These are phyloP conservation scores for Drosophila sordidapex DNA, from an alignment of 2,888 invertebrate genomes.

Conservation along the genomic window DNA sequence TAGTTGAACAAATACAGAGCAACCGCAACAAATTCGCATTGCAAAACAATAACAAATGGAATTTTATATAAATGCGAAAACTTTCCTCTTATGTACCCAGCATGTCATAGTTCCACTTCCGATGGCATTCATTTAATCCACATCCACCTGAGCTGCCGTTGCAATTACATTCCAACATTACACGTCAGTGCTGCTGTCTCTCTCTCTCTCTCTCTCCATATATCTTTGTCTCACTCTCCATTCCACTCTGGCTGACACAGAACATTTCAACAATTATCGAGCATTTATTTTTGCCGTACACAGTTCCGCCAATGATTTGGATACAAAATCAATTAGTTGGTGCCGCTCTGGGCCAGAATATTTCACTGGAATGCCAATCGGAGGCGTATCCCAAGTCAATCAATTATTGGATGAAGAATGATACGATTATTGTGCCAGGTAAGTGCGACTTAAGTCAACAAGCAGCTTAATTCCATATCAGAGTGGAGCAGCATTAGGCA, in stretches of 20 bases:
- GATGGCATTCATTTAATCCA: slow-evolving; percentile 34
- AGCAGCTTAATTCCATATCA: neutral
- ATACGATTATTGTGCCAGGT: slow-evolving; percentile 88
- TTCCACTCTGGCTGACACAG: neutral
- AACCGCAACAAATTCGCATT: slow-evolving; percentile 55
- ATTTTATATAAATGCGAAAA: slow-evolving; percentile 60
- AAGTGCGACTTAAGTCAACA: slow-evolving; percentile 51
- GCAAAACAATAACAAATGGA: slow-evolving; percentile 58
- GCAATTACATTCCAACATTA: slow-evolving; percentile 48
- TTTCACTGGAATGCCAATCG: slow-evolving; percentile 89
- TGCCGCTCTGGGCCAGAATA: slow-evolving; percentile 88
- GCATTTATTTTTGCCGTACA: slow-evolving; percentile 18
- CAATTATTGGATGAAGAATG: slow-evolving; percentile 89
- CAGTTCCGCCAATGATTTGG: slow-evolving; percentile 91
- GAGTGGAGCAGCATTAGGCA: neutral
- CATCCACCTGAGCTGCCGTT: slow-evolving; percentile 45
- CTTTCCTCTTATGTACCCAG: slow-evolving; percentile 20
- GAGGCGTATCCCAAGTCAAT: slow-evolving; percentile 91
- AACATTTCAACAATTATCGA: slow-evolving; percentile 8
- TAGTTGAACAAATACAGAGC: slow-evolving; percentile 60
- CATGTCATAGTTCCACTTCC: slow-evolving; percentile 12
- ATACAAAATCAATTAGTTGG: slow-evolving; percentile 90
- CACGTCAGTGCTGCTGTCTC: slow-evolving; percentile 13
- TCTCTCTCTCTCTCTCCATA: neutral
- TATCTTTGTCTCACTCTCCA: neutral